These are phyloP conservation scores for Lithophane socia DNA, from an alignment of 2,888 invertebrate species.

Conservation along the genomic window DNA sequence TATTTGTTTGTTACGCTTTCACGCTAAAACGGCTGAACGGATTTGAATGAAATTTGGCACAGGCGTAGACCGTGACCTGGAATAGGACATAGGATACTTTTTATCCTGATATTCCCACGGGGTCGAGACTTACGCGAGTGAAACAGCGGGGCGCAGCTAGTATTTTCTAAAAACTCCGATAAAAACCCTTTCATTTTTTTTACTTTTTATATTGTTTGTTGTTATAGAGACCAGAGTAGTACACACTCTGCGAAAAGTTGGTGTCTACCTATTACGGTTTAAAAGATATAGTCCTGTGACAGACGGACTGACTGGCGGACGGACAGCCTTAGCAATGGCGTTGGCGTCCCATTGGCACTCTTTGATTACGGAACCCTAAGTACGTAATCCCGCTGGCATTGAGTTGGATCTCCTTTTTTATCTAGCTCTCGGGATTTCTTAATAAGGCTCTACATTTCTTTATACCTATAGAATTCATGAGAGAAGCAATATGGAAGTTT, in stretches of 20 bases:
- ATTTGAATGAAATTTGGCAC: too few species aligned
- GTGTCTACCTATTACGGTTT: not conserved
- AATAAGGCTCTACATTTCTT: conserved; percentile 31
- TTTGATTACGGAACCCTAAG: not conserved
- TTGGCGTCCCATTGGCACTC: not conserved
- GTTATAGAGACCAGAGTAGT: not conserved
- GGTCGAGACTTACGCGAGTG: too few species aligned
- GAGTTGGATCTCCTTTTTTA: conserved; percentile 41
- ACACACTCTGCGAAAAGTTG: not conserved
- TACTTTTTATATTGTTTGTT: not conserved
- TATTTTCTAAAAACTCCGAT: not conserved
- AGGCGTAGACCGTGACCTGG: too few species aligned
- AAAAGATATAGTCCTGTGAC: not conserved
- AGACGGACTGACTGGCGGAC: too few species aligned
- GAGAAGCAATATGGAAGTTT: conserved; percentile 3
- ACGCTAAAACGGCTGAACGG: too few species aligned
- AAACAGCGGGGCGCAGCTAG: too few species aligned
- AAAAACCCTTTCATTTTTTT: not conserved
- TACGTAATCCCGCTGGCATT: conserved; percentile 28
- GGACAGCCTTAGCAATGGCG: not conserved
- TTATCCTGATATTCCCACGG: too few species aligned
- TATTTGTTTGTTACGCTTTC: too few species aligned
- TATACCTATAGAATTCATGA: conserved; percentile 7
- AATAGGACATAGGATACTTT: too few species aligned
- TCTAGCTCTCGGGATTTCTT: conserved; percentile 23